Conservation (phyloP, 2,797 vertebrate species). For the Varecia variegata region DNA sequence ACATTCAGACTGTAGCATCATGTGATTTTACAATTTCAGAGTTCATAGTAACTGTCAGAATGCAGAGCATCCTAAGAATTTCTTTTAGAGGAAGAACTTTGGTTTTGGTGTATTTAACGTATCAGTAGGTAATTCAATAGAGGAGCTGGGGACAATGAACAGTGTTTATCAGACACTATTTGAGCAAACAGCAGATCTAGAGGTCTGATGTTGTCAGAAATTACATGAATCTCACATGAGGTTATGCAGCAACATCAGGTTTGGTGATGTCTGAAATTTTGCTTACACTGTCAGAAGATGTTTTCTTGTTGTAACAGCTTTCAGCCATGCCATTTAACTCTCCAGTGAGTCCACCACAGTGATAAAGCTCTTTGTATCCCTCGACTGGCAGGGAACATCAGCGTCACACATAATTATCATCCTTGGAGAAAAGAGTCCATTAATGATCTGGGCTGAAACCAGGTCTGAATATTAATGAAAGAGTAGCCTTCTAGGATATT, state of each 20-base stretch:
- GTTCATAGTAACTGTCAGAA: background rate
- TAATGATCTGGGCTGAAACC: constrained; percentile 82
- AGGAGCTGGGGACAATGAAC: background rate
- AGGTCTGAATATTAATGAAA: constrained; percentile 85
- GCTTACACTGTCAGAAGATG: background rate
- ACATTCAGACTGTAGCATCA: background rate
- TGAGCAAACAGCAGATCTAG: background rate
- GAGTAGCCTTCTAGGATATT: constrained; percentile 84
- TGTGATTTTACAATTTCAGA: background rate
- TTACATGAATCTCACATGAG: background rate
- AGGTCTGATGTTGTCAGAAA: background rate
- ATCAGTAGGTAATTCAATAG: background rate
- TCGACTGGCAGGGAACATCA: constrained; percentile 72
- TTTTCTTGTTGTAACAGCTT: constrained; percentile 49
- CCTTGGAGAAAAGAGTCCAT: constrained; percentile 81
- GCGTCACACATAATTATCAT: constrained; percentile 78
- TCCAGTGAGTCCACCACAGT: constrained; percentile 21
- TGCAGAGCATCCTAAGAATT: background rate
- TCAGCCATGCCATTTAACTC: constrained; percentile 49
- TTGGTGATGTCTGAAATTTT: background rate
- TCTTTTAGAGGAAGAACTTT: background rate
- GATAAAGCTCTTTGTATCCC: constrained; percentile 60
- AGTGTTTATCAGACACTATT: background rate
- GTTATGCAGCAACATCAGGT: background rate
- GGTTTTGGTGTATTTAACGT: background rate